Conservation (phyloP, 2,113 vertebrate genomes). For the Hyperopisus bebe region DNA sequence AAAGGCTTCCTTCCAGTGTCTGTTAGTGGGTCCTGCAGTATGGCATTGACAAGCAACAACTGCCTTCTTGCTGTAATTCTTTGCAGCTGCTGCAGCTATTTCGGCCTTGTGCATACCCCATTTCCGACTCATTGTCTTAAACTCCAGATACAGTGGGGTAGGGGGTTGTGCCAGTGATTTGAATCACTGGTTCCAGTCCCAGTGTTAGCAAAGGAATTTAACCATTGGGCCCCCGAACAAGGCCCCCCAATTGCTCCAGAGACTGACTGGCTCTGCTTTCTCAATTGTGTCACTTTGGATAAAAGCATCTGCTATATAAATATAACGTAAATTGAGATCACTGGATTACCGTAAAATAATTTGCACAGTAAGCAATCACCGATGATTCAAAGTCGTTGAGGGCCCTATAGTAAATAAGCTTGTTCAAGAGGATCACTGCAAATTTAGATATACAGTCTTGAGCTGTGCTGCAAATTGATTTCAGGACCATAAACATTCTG, state of each 20-base stretch:
- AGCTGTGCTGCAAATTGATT: constrained; percentile 7
- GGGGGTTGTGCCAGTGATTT: background rate
- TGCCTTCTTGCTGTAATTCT: background rate
- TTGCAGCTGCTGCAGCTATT: background rate
- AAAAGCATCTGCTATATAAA: background rate
- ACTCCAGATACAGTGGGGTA: background rate
- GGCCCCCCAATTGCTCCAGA: background rate
- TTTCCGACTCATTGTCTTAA: background rate
- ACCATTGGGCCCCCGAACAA: background rate
- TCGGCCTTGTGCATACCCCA: background rate
- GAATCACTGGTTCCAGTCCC: background rate
- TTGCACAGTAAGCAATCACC: background rate
- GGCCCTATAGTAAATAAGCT: background rate
- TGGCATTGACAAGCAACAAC: background rate
- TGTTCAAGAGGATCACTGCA: background rate
- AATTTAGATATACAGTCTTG: background rate
- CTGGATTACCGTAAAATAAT: background rate
- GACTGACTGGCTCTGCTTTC: background rate
- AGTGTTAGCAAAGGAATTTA: background rate
- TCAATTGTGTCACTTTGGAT: background rate
- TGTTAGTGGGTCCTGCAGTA: background rate
- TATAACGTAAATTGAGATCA: background rate
- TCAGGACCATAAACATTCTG: background rate
- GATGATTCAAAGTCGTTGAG: background rate
- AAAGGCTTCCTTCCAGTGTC: background rate